A percentile compares a stretch with the other conserved stretches of the same genome.
These are phyloP conservation scores for Scomber scombrus DNA, from an alignment of 2,113 vertebrate genomes.

Conservation along the genomic window DNA sequence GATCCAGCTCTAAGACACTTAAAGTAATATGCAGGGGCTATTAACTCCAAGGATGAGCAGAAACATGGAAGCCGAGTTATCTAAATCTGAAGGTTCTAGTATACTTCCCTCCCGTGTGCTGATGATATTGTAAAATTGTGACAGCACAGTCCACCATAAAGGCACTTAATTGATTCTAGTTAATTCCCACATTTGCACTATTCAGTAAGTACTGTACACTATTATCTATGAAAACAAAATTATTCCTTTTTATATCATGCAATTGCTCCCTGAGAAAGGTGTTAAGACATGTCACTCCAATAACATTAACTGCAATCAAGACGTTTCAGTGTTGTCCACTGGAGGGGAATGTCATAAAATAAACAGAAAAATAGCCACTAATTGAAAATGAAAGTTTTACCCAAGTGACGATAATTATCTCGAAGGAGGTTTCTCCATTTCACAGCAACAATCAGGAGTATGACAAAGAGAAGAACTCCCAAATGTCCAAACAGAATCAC, in stretches of 20 bases:
- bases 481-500: constrained; percentile 41
- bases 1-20: background rate
- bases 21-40: too few species aligned
- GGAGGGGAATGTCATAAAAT: background rate
- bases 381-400: background rate
- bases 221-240: background rate
- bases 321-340: background rate
- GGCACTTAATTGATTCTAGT: background rate
- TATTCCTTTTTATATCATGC: background rate
- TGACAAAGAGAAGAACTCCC: constrained; percentile 25
- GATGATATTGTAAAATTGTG: too few species aligned
- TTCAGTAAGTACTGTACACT: too few species aligned
- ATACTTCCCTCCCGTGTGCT: background rate
- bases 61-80: background rate
- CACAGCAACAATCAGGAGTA: constrained; percentile 7
- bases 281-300: background rate
- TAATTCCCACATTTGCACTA: background rate
- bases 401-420: background rate
- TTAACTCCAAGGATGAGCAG: background rate
- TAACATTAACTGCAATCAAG: background rate
- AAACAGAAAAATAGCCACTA: background rate
- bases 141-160: background rate
- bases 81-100: background rate
- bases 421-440: constrained; percentile 33
- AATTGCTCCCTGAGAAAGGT: background rate